phyloP scores from a whole-genome alignment of 2,888 invertebrate species.

The Andrena bucephala region DNA sequence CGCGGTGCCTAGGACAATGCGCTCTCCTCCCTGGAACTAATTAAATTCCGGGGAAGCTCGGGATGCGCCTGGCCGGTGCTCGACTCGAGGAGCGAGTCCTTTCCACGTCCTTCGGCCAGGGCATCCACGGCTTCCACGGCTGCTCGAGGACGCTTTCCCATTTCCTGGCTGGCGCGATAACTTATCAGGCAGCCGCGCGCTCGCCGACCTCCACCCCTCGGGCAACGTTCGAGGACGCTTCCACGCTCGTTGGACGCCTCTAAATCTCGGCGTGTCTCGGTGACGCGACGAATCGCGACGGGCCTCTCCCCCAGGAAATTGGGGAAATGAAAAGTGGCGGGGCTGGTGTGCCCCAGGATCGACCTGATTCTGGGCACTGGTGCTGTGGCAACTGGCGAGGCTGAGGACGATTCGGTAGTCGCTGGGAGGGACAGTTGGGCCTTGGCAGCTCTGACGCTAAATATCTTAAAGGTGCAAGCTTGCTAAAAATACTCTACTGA shows the following conservation, averaged over 20 bases:
- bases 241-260: background rate
- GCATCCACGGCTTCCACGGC: slow-evolving; percentile 1
- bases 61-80: background rate
- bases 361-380: background rate
- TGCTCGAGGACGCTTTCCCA: slow-evolving; percentile 37
- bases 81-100: slow-evolving; percentile 9
- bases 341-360: background rate
- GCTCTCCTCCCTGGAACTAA: slow-evolving; percentile 31
- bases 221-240: slow-evolving; percentile 8
- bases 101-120: slow-evolving; percentile 3
- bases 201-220: slow-evolving; percentile 1
- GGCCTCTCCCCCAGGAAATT: slow-evolving; percentile 26
- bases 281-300: slow-evolving; percentile 24
- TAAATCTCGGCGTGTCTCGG: slow-evolving; percentile 33
- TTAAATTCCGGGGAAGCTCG: slow-evolving; percentile 33
- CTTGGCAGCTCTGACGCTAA: no score
- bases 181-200: slow-evolving; percentile 20
- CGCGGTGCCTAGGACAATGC: slow-evolving; percentile 15
- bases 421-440: no score
- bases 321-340: slow-evolving; percentile 38
- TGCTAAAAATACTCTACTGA: no score
- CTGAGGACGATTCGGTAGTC: background rate
- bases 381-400: background rate
- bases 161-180: slow-evolving; percentile 40
- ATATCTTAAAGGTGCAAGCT: no score